Evolutionary conservation across 2,797 vertebrate species (phyloP), one percentile per base, ranked within the genome.

Genomic region (Xenentodon cancila): DNA sequence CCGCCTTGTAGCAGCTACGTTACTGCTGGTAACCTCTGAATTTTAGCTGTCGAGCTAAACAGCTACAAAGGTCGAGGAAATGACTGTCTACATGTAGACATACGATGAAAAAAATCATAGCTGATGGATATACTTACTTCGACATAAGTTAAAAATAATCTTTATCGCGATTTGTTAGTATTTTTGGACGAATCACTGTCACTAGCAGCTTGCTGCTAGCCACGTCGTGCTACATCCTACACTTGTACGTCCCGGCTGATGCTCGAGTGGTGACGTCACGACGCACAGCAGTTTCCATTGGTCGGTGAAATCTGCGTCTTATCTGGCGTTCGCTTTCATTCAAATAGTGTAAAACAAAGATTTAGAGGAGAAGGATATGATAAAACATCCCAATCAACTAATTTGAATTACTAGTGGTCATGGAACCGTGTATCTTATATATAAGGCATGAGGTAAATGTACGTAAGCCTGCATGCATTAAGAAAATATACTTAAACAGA

Each of bases 221-320:
- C 84, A 87, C 88, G 85, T 89, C 80, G 73, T 80, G 82, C 84
- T 87, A 90, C 88, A 88, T 89, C 88, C 81, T 88, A 87, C 80
- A 74, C 62, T 54, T 66, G 43, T 52, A 71, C 64, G 78, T 71
- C 62, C 62, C 52, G 3, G 30, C 7, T 9, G 75, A 70, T 58
- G 48, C 22, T 18, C 55, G 48, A 9, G 1, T 1, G 7, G 1
- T 1, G 48, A 84, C 87, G 87, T 83, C 68, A 88, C 52, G 54
- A 84, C 87, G 88, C 21, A 55, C 20, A 5, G 1, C 11, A 12
- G 16, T 6, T 37, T 13, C 11, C 42, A 18, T 37, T 37, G 34
- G 34, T 37, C 11, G 34, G 1, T 12, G 34, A 37, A 37, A 13
- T 37, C 9, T 32, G 4, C 11, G 1, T 37, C 34, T 37, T 37